A percentile compares a stretch with the other conserved stretches of the same genome.
Conservation (phyloP, 2,113 vertebrate species). For the Oryctolagus cuniculus region mOryCun1.1 NC_091432.1:34948001-34948500, state of each 20-base stretch:
- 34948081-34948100: neutral
- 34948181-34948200: slow-evolving; percentile 12
- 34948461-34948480: neutral
- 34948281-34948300: neutral
- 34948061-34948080: neutral
- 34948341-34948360: neutral
- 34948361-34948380: neutral
- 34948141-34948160: neutral
- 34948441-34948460: neutral
- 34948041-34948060: neutral
- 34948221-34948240: neutral
- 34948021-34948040: neutral
- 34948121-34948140: neutral
- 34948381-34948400: neutral
- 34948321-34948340: neutral
- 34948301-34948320: neutral
- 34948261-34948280: neutral
- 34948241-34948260: neutral
- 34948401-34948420: neutral
- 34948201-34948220: neutral
- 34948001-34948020: slow-evolving; percentile 12
- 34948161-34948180: slow-evolving; percentile 40
- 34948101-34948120: neutral
- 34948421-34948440: neutral
- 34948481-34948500: neutral